Conservation (phyloP, 1,140 invertebrate species). For the Apocrypta bakeri region DNA sequence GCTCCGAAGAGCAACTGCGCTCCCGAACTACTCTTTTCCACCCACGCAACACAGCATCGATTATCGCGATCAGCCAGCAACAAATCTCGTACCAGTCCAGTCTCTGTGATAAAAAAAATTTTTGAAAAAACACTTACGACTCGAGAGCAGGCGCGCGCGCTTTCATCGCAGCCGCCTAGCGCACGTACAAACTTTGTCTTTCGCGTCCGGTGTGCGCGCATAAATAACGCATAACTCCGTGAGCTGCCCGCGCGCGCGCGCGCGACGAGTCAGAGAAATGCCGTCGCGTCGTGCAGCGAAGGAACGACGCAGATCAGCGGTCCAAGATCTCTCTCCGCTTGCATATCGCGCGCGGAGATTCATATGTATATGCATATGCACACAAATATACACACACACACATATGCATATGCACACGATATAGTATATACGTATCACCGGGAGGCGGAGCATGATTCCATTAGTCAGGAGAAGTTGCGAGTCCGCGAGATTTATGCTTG, state of each 20-base stretch:
- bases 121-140: neutral
- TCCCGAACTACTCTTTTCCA: constrained; percentile 28
- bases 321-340: neutral
- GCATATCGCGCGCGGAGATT: neutral
- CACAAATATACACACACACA: neutral
- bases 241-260: constrained; percentile 23
- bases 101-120: neutral
- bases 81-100: neutral
- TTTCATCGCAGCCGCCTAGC: constrained; percentile 64
- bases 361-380: neutral
- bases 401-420: too few relatives aligned
- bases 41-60: neutral
- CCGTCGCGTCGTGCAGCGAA: neutral
- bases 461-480: constrained; percentile 65
- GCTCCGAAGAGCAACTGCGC: neutral
- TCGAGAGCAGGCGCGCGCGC: constrained; percentile 36
- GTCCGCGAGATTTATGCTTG: constrained; percentile 48
- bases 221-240: constrained; percentile 67
- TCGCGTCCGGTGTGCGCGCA: constrained; percentile 49
- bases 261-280: constrained; percentile 1
- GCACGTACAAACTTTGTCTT: constrained; percentile 51
- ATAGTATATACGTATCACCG: constrained; percentile 61
- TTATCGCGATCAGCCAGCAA: neutral
- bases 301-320: neutral
- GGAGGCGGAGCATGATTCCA: constrained; percentile 68